Percentiles rank a stretch among this genome's conserved stretches.
These are phyloP conservation scores for Malurus elegans DNA, from an alignment of 2,113 vertebrate species.

Conservation along the genomic window DNA sequence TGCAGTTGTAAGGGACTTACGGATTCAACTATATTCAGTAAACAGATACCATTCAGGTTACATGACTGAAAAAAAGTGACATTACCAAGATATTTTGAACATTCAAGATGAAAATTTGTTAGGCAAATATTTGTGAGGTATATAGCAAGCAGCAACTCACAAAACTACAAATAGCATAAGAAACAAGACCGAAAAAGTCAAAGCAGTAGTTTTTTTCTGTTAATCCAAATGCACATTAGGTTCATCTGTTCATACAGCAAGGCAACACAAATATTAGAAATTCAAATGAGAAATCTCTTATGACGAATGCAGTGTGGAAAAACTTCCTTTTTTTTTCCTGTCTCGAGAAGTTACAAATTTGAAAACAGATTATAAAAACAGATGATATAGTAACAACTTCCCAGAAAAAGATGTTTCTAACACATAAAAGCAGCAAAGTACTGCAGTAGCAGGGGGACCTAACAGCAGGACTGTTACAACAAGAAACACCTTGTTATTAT, in stretches of 20 bases:
- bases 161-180: background rate
- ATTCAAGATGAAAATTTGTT: background rate
- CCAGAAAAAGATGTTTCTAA: background rate
- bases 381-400: background rate
- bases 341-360: background rate
- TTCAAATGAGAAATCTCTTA: conserved; percentile 19
- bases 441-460: background rate
- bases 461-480: conserved; percentile 54
- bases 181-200: background rate
- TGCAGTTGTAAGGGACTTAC: background rate
- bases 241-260: background rate
- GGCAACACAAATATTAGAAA: background rate
- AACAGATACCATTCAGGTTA: background rate
- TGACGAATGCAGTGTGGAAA: background rate
- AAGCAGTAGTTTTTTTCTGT: background rate
- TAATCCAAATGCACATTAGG: background rate
- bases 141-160: background rate
- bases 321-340: no score
- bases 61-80: background rate
- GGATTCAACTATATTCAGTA: background rate
- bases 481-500: conserved; percentile 50
- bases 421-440: background rate
- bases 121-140: background rate
- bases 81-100: background rate
- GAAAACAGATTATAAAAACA: background rate